Evolutionary conservation across 2,888 invertebrate species (phyloP).

Genomic region (Alcis repandata): DNA sequence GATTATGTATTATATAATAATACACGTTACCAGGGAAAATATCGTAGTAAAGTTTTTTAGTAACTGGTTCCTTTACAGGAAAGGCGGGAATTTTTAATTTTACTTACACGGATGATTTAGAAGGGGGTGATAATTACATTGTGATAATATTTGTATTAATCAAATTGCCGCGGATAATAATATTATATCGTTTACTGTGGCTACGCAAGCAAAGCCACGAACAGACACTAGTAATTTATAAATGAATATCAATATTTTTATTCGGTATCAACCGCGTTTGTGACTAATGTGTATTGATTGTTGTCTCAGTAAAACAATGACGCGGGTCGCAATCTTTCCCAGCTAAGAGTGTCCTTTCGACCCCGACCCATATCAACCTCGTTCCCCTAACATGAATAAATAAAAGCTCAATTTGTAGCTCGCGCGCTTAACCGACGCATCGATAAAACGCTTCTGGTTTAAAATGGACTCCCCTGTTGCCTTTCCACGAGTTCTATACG

Average conservation of each 20-base stretch:
- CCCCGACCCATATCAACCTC: slow-evolving; percentile 83
- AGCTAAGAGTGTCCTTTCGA: slow-evolving; percentile 78
- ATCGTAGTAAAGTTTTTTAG: no score
- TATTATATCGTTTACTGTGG: no score
- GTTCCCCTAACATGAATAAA: slow-evolving; percentile 83
- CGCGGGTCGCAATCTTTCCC: slow-evolving; percentile 62
- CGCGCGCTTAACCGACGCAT: slow-evolving; percentile 75
- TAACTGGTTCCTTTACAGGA: no score
- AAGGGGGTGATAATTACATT: no score
- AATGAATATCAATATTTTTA: slow-evolving; percentile 29
- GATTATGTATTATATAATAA: no score
- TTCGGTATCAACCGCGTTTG: slow-evolving; percentile 37
- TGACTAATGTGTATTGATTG: slow-evolving; percentile 55
- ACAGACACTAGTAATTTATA: no score
- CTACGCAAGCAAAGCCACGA: no score
- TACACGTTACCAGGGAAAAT: no score
- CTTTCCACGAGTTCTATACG: slow-evolving; percentile 51
- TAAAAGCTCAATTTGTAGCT: slow-evolving; percentile 84
- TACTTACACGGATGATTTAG: no score
- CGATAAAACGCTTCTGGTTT: slow-evolving; percentile 69
- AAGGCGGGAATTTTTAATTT: no score
- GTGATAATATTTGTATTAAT: no score
- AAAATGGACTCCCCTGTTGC: slow-evolving; percentile 66
- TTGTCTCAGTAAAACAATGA: slow-evolving; percentile 59
- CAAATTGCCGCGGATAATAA: no score